These are phyloP conservation scores for Latheticus oryzae DNA, from an alignment of 2,888 invertebrate species.

Conservation along the genomic window DNA sequence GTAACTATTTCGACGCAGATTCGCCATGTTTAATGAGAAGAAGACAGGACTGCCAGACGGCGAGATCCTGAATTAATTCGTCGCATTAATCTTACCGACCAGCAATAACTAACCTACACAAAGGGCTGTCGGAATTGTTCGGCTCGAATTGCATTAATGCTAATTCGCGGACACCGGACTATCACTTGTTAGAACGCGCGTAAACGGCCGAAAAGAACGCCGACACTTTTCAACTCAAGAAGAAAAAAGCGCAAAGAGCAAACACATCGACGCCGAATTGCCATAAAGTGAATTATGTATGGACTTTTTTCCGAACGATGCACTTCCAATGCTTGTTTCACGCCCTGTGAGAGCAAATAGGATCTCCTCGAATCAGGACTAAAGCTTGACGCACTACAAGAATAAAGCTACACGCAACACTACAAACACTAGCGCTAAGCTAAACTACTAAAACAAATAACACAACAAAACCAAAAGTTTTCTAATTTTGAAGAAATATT, in stretches of 20 bases:
- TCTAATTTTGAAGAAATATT: too few relatives aligned
- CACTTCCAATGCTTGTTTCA: too few relatives aligned
- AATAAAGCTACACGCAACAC: too few relatives aligned
- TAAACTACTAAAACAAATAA: too few relatives aligned
- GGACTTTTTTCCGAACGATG: too few relatives aligned
- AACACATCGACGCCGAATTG: conserved; percentile 26
- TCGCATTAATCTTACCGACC: conserved; percentile 50
- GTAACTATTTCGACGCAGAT: conserved; percentile 41
- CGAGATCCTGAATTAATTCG: conserved; percentile 52
- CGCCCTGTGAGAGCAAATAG: too few relatives aligned
- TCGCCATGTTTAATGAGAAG: conserved; percentile 44
- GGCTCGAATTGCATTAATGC: conserved; percentile 50
- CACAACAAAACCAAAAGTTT: too few relatives aligned
- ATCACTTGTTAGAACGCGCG: conserved; percentile 38
- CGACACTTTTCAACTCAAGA: conserved; percentile 11
- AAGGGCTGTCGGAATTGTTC: conserved; percentile 51
- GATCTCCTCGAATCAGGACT: too few relatives aligned
- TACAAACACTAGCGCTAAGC: too few relatives aligned
- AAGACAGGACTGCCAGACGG: conserved; percentile 44
- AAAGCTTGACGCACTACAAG: too few relatives aligned
- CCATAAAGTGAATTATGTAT: conserved; percentile 30
- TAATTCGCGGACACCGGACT: conserved; percentile 46
- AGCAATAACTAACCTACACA: conserved; percentile 48
- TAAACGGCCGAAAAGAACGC: conserved; percentile 19
- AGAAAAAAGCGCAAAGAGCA: conserved; percentile 7